These are phyloP conservation scores for Orientallactaga bullata DNA, from an alignment of 2,113 vertebrate genomes.

Conservation along the genomic window DNA sequence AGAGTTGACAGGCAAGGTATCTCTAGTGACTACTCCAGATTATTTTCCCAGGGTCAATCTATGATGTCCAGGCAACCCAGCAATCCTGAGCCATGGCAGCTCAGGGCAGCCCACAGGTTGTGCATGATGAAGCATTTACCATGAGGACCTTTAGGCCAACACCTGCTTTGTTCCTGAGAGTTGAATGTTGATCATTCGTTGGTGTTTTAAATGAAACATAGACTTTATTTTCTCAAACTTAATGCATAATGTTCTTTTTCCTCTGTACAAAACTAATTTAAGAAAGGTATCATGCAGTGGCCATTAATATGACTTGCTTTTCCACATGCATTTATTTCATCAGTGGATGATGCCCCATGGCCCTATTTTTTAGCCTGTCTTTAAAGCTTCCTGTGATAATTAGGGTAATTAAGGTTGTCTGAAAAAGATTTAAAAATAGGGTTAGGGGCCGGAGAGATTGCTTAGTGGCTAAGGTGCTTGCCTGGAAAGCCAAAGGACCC, in stretches of 20 bases:
- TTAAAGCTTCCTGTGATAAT: neutral
- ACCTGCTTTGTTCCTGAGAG: neutral
- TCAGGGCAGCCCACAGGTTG: neutral
- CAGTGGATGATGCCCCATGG: too few species aligned
- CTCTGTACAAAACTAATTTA: neutral
- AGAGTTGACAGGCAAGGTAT: constrained; percentile 43
- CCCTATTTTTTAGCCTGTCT: neutral
- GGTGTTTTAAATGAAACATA: neutral
- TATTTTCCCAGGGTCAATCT: constrained; percentile 58
- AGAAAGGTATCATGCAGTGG: neutral
- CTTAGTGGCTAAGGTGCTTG: too few species aligned
- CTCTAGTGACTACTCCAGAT: constrained; percentile 52
- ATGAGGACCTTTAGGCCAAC: neutral
- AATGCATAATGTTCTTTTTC: neutral
- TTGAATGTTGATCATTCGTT: neutral
- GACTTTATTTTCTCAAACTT: neutral
- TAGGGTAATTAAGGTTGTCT: neutral
- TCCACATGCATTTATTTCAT: neutral
- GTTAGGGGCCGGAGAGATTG: neutral
- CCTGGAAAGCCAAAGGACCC: too few species aligned
- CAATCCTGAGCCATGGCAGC: neutral
- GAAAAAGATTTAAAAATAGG: neutral
- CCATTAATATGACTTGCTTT: neutral
- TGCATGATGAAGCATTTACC: fast-evolving
- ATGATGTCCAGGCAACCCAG: constrained; percentile 9